A percentile compares a stretch with the other conserved stretches of the same genome.
Evolutionary conservation across 1,140 invertebrate genomes (phyloP).

Genomic region (Diploscapter pachys): DNA sequence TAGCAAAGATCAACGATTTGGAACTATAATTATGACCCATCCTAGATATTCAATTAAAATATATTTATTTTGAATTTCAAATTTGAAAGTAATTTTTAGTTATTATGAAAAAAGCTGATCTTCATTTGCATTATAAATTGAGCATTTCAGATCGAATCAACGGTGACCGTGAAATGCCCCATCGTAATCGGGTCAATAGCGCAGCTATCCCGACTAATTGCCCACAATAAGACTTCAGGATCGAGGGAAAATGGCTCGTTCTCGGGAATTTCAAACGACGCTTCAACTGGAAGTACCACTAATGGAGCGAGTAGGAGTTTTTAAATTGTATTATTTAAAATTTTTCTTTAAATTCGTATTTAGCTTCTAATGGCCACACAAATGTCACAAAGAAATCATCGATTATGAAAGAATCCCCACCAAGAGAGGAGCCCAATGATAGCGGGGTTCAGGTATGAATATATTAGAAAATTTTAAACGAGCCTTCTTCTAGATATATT

Average conservation of each 20-base stretch:
- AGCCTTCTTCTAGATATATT: neutral
- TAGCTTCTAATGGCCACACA: neutral
- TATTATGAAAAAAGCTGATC: too few relatives aligned
- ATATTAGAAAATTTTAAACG: too few relatives aligned
- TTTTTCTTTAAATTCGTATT: slow-evolving; percentile 1
- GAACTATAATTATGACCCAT: too few relatives aligned
- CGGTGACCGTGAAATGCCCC: slow-evolving; percentile 41
- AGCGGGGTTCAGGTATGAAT: too few relatives aligned
- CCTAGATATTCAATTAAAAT: too few relatives aligned
- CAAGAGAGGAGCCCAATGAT: too few relatives aligned
- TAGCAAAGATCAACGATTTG: too few relatives aligned
- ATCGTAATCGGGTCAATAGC: slow-evolving; percentile 56
- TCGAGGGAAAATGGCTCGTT: slow-evolving; percentile 4
- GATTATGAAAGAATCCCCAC: too few relatives aligned
- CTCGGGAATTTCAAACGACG: slow-evolving; percentile 23
- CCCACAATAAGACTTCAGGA: slow-evolving; percentile 18
- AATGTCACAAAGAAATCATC: neutral
- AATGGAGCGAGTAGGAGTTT: neutral
- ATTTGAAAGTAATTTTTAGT: too few relatives aligned
- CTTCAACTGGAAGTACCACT: too few relatives aligned
- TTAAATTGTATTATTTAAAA: neutral
- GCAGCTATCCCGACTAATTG: slow-evolving; percentile 46
- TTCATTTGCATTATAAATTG: neutral
- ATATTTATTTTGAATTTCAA: too few relatives aligned
- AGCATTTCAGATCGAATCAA: slow-evolving; percentile 34